Conservation (phyloP, 2,113 vertebrate species). For the Amblyopsis rosae region DNA sequence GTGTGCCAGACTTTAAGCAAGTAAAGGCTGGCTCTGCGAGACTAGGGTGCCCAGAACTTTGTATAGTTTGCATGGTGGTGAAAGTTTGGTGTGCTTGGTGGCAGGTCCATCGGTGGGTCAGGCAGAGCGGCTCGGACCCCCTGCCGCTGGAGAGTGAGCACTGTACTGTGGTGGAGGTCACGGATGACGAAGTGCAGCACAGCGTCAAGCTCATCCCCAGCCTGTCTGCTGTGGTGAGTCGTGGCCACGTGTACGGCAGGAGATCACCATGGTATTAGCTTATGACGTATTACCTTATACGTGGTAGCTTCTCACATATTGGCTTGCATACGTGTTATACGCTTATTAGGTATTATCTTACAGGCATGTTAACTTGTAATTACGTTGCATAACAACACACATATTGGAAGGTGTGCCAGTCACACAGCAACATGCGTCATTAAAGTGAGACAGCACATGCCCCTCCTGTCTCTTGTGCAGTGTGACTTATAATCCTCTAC, state of each 20-base stretch:
- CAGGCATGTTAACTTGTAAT: too few species aligned
- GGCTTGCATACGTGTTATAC: too few species aligned
- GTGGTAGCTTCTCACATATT: too few species aligned
- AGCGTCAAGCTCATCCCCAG: constrained; percentile 90
- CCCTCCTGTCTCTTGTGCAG: too few species aligned
- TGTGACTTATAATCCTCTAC: too few species aligned
- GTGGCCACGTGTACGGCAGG: not conserved
- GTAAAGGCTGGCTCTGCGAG: too few species aligned
- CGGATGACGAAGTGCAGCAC: constrained; percentile 94
- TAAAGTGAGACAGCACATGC: too few species aligned
- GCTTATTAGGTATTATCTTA: too few species aligned
- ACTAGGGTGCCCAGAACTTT: too few species aligned
- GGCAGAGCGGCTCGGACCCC: constrained; percentile 74
- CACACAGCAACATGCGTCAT: not conserved
- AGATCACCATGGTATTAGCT: not conserved
- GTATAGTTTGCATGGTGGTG: not conserved
- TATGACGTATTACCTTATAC: not conserved
- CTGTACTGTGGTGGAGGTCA: constrained; percentile 89
- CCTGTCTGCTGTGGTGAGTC: constrained; percentile 89
- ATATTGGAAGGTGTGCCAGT: not conserved
- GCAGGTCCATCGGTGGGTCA: constrained; percentile 89
- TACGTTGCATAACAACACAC: not conserved
- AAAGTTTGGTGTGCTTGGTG: not conserved
- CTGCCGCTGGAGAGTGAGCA: constrained; percentile 93
- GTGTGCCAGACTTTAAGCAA: too few species aligned